Evolutionary conservation across 1,140 invertebrate species (phyloP).

Genomic region (Apis cerana): DNA sequence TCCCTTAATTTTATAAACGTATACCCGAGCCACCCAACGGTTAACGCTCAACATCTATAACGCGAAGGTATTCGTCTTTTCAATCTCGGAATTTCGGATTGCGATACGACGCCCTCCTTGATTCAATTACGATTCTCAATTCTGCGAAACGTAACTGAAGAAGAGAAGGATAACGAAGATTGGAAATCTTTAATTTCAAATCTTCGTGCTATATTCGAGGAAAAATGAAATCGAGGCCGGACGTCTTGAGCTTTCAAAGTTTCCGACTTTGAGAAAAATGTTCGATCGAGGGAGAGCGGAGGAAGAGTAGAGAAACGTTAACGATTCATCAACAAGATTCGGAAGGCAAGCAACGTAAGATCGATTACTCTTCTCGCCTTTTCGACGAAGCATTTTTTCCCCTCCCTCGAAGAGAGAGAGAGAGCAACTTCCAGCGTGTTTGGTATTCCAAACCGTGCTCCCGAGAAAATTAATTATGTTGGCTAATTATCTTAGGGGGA

Average conservation of each 20-base stretch:
- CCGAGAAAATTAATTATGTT: constrained; percentile 73
- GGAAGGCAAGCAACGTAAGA: not conserved
- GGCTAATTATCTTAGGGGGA: constrained; percentile 75
- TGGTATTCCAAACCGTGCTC: constrained; percentile 70
- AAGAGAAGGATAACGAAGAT: no score
- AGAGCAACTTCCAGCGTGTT: constrained; percentile 46
- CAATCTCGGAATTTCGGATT: not conserved
- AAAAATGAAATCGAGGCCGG: no score
- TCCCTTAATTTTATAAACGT: constrained; percentile 64
- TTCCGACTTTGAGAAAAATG: no score
- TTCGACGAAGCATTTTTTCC: constrained; percentile 48
- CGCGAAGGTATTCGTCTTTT: constrained; percentile 5
- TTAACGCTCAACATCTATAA: constrained; percentile 10
- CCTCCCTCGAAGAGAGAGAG: not conserved
- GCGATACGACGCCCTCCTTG: no score
- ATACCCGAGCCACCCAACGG: constrained; percentile 8
- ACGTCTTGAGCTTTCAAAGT: no score
- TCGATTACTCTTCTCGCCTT: constrained; percentile 32
- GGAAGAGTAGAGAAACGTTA: not conserved
- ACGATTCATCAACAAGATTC: not conserved
- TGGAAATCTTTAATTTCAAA: no score
- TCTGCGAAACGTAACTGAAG: no score
- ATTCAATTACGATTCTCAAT: no score
- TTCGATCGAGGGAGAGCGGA: not conserved
- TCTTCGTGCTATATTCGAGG: no score